Conservation (phyloP, 2,113 vertebrate species). For the Paramisgurnus dabryanus region DNA sequence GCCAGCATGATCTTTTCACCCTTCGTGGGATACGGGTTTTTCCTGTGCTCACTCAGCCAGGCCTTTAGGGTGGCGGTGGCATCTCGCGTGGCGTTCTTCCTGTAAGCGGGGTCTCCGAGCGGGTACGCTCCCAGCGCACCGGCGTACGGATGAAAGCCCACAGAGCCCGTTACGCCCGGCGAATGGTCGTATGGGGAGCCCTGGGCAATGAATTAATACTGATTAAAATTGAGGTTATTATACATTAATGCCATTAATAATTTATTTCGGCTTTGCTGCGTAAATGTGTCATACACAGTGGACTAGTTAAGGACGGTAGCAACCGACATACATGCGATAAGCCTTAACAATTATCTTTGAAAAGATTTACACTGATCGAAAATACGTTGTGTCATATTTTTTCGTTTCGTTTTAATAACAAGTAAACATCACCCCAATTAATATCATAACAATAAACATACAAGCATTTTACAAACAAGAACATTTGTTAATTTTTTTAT, state of each 20-base stretch:
- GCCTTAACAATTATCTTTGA: neutral
- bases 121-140: constrained; percentile 82
- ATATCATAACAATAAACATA: neutral
- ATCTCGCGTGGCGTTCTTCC: constrained; percentile 87
- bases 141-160: constrained; percentile 84
- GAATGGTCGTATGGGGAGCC: constrained; percentile 83
- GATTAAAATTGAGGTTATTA: neutral
- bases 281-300: neutral
- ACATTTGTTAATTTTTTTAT: neutral
- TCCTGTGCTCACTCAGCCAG: constrained; percentile 83
- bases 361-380: neutral
- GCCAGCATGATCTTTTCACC: constrained; percentile 91
- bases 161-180: constrained; percentile 81
- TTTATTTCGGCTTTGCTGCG: neutral
- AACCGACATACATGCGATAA: neutral
- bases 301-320: neutral
- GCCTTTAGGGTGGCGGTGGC: constrained; percentile 82
- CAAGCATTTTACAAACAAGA: too few relatives aligned
- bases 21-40: constrained; percentile 89
- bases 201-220: constrained; percentile 59
- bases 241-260: too few relatives aligned
- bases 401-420: too few relatives aligned
- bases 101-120: constrained; percentile 84
- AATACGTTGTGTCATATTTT: too few relatives aligned
- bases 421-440: neutral